Evolutionary conservation across 1,140 invertebrate genomes (phyloP), one percentile per base, ranked within the genome.

Genomic region (Vollenhovia emeryi): DNA sequence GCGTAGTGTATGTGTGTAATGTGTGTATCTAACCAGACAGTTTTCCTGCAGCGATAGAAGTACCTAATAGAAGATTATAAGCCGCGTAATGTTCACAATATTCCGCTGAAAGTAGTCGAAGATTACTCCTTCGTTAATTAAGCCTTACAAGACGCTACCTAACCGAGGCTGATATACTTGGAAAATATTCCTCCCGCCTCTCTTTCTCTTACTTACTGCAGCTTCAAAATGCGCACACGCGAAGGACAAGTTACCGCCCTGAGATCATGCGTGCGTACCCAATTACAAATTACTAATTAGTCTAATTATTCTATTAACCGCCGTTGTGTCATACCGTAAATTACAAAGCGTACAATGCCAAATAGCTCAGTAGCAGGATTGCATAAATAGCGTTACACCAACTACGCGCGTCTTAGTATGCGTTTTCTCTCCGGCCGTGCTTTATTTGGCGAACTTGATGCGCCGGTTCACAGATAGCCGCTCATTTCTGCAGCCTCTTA

Each of bases 381-480:
- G 50, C 48, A 52, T 40, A 73, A 82, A 45, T 40, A 30, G 13
- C 3, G n/a, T 71, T 73, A 57, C 78, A 55, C 71, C 64, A 57
- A 69, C 50, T 40, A 43, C 21, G 21, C 36, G 62, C 21, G 18
- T 57, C 50, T 75, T 24, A 13, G 52, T 57, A 73, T 57, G 27
- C 27, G 50, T 60, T 73, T 80, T 71, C 64, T 33, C 40, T 57
- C 15, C 15, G 33, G 33, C 18, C 55, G 13, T 33, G 50, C 50
- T 82, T 59, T 82, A 82, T 82, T 82, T 82, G 66, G 66, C 66
- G 50, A 43, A 43, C 36, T 71, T 45, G 66, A 50, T 36, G 76
- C 27, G 50, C 7, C n/a, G 18, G 4, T 78, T 78, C 59, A 7
- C 59, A 43, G 48, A 71, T 33, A 48, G 15, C 30, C 9, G 15